Evolutionary conservation across 2,797 vertebrate genomes (phyloP).

Genomic region (Orientallactaga sibirica): DNA sequence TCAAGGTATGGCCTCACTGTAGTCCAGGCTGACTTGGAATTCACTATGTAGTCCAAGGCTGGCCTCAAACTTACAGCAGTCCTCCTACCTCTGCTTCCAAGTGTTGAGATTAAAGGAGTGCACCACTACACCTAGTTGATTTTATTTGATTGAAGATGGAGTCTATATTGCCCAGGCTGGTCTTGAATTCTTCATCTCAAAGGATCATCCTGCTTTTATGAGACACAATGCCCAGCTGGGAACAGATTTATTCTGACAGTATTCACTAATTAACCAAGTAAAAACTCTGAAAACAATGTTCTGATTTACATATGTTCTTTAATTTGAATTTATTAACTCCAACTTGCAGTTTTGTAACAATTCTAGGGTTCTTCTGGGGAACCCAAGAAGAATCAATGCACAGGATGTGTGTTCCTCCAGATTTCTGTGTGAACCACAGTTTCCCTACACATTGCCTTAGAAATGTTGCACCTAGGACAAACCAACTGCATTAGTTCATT

Average conservation of each 20-base stretch:
- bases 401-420: neutral
- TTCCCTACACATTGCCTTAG: neutral
- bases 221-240: neutral
- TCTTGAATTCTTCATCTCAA: neutral
- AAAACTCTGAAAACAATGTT: slow-evolving; percentile 17
- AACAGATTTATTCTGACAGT: neutral
- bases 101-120: too few species aligned
- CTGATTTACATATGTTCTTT: neutral
- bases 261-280: slow-evolving; percentile 24
- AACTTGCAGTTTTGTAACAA: neutral
- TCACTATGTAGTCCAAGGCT: too few species aligned
- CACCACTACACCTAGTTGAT: neutral
- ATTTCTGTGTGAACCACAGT: neutral
- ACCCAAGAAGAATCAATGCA: neutral
- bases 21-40: too few species aligned
- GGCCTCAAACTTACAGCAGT: too few species aligned
- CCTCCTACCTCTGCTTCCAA: too few species aligned
- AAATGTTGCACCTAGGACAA: neutral
- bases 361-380: neutral
- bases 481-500: neutral
- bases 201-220: neutral
- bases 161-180: neutral
- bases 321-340: neutral
- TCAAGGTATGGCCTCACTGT: neutral
- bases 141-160: neutral